Evolutionary conservation across 1,140 invertebrate genomes (phyloP).

Genomic region (Triops longicaudatus): DNA sequence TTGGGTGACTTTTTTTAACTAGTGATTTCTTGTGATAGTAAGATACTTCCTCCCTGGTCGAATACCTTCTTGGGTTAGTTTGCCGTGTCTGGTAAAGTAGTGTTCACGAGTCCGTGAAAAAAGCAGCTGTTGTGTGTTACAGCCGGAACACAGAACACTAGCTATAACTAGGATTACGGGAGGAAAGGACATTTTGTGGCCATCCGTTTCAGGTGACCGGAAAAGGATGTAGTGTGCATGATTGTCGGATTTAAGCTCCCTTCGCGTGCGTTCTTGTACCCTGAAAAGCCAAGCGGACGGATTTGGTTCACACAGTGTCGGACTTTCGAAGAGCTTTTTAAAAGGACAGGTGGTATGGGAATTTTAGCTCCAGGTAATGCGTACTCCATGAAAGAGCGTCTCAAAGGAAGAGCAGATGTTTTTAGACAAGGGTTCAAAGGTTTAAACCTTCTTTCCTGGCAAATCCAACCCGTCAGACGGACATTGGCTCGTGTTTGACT

Average conservation of each 20-base stretch:
- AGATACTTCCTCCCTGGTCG: not conserved
- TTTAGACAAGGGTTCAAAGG: not conserved
- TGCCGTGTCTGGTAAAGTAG: not conserved
- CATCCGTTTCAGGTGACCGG: no score
- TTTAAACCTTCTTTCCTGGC: not conserved
- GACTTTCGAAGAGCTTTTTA: not conserved
- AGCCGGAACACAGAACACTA: not conserved
- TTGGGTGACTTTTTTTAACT: no score
- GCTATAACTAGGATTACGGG: not conserved
- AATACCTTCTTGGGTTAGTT: no score
- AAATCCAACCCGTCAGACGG: not conserved
- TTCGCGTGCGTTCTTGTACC: no score
- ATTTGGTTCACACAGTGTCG: no score
- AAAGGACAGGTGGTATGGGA: not conserved
- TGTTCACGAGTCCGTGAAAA: not conserved
- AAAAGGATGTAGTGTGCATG: no score
- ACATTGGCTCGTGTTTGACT: conserved; percentile 13
- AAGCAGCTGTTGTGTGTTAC: not conserved
- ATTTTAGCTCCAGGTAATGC: not conserved
- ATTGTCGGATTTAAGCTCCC: no score
- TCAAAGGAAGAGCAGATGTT: not conserved
- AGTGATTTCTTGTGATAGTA: no score
- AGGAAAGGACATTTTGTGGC: not conserved
- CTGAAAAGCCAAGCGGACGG: no score
- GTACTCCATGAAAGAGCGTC: not conserved